Evolutionary conservation across 2,888 invertebrate species (phyloP).

Genomic region (Mycalesis mineus): DNA sequence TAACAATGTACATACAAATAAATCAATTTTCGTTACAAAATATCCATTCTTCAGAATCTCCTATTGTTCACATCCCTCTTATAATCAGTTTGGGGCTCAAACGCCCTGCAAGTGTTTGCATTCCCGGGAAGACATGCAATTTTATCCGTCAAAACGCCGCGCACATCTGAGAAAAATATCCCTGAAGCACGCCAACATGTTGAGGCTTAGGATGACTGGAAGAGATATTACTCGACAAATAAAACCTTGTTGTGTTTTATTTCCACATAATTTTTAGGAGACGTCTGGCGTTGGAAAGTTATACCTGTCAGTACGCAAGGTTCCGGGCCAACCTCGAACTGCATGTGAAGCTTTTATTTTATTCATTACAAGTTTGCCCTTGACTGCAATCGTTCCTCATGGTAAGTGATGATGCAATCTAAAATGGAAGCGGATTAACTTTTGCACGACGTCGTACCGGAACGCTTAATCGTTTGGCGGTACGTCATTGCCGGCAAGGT

Average conservation of each 20-base stretch:
- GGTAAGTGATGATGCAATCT: no score
- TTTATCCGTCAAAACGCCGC: constrained; percentile 25
- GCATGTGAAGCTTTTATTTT: no score
- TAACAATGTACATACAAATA: neutral
- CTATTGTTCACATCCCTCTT: constrained; percentile 5
- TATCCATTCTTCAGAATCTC: neutral
- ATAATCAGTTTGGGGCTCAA: constrained; percentile 18
- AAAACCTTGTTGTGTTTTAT: neutral
- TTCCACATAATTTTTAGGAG: no score
- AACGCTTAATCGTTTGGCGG: no score
- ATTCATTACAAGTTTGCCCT: no score
- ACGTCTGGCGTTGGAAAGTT: no score
- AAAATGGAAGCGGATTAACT: no score
- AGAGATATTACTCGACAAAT: neutral
- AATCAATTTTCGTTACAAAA: neutral
- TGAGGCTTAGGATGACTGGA: constrained; percentile 13
- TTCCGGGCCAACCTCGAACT: no score
- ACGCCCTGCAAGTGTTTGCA: constrained; percentile 24
- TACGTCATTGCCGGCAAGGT: no score
- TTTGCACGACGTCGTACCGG: no score
- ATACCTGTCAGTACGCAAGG: no score
- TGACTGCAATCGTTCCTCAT: no score
- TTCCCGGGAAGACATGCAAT: constrained; percentile 24
- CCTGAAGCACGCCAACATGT: constrained; percentile 24
- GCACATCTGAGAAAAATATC: constrained; percentile 28